phyloP scores from a whole-genome alignment of 2,888 invertebrate genomes.

The Biston betularia region DNA sequence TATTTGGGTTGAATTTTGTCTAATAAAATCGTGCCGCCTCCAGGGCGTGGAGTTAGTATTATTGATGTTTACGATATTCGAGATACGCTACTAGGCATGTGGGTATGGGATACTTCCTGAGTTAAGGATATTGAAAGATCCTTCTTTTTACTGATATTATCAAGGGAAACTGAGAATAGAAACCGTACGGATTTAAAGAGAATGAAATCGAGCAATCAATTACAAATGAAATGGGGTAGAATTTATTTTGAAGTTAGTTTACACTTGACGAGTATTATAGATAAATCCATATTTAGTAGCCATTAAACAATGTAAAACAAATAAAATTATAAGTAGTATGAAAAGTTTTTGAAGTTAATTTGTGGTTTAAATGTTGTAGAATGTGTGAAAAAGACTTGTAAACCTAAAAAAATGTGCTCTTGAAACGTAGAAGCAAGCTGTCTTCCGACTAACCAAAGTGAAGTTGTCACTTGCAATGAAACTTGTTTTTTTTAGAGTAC shows the following conservation, averaged over 20 bases:
- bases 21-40: constrained; percentile 39
- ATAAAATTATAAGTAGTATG: too few relatives aligned
- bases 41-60: constrained; percentile 38
- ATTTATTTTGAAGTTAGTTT: neutral
- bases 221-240: neutral
- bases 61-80: constrained; percentile 46
- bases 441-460: constrained; percentile 40
- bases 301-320: too few relatives aligned
- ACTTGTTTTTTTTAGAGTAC: constrained; percentile 52
- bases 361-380: too few relatives aligned
- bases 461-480: constrained; percentile 43
- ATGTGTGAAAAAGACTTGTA: neutral
- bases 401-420: constrained; percentile 5
- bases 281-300: too few relatives aligned
- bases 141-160: constrained; percentile 5
- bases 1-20: constrained; percentile 47
- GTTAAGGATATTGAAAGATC: constrained; percentile 13
- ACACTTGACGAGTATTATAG: neutral
- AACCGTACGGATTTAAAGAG: neutral
- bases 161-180: neutral
- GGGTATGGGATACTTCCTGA: constrained; percentile 5
- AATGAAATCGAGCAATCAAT: neutral
- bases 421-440: constrained; percentile 33
- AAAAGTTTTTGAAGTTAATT: neutral
- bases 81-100: constrained; percentile 14